phyloP scores from a whole-genome alignment of 2,797 vertebrate genomes.

The Bradypodion pumilum region DNA sequence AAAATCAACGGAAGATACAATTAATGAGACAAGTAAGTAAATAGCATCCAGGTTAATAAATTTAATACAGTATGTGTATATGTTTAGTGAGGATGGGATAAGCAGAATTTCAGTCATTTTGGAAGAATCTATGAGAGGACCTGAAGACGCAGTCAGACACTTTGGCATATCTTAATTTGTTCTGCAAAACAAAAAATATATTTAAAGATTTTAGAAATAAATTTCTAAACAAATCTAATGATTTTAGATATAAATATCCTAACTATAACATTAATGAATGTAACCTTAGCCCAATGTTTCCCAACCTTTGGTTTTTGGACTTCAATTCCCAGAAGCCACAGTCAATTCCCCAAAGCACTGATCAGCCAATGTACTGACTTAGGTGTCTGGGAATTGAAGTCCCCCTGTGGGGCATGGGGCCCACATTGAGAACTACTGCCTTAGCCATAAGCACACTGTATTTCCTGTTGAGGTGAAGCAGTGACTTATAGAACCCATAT shows the following conservation, averaged over 20 bases:
- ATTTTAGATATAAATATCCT: background rate
- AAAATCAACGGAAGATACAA: conserved; percentile 80
- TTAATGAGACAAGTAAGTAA: conserved; percentile 73
- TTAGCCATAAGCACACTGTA: background rate
- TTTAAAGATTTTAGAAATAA: background rate
- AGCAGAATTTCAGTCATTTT: background rate
- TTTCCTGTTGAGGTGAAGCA: background rate
- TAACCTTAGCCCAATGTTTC: background rate
- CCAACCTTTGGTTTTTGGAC: no score
- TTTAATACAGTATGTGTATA: background rate
- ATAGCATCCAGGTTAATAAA: background rate
- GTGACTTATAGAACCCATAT: background rate
- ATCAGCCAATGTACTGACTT: no score
- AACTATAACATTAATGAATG: background rate
- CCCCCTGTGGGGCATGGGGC: no score
- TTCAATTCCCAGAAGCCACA: no score
- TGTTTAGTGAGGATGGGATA: background rate
- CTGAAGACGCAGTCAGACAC: background rate
- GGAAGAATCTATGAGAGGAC: background rate
- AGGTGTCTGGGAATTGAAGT: no score
- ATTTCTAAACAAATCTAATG: background rate
- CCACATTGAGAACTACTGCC: no score
- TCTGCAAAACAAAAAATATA: background rate
- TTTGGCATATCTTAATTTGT: background rate
- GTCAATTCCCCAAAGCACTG: no score